Evolutionary conservation across 2,113 vertebrate genomes (phyloP), one percentile per base, ranked within the genome.

Genomic region (Connochaetes taurinus): DNA sequence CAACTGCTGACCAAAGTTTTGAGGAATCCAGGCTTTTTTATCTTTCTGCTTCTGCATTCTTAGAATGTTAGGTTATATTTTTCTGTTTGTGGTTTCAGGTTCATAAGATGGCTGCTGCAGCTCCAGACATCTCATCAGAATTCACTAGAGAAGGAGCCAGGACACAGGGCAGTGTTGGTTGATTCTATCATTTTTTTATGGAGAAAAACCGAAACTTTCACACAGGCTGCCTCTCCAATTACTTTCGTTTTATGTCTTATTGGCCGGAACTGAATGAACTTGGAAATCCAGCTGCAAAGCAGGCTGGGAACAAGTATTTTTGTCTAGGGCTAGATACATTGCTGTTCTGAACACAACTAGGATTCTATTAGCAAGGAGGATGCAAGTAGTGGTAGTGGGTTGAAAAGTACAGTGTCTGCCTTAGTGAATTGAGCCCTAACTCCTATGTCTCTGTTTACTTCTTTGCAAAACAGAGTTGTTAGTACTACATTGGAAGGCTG

Each of bases 51-150:
- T 43, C 12, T 47, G 52, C n/a, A 2, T 62, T 57, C 52, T 78
- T 7, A 71, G 29, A 87, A 6, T 12, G 12, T 4, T 55, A 40
- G 60, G 23, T 19, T 36, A 15, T 3, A 2, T 55, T 53, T 31
- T 55, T 47, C n/a, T 13, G 29, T 17, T 45, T 36, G 47, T 31
- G 64, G 13, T 43, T 76, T 92, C 84, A 15, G 12, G 50, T 57
- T 91, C n/a, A 45, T 55, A 58, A 81, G 5, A 58, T 23, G 71
- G 87, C 57, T 95, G 87, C 43, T 36, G 23, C 85, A 19, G 81
- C 85, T 90, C 94, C 93, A 81, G 52, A 58, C 74, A 58, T 76
- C 57, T 3, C 90, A 81, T 74, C 81, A 58, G 47, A n/a, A 40
- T 94, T 90, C 92, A 52, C 14, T 29, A 88, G 53, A 87, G 81